Percentiles rank a stretch among this genome's conserved stretches.
Conservation (phyloP, 2,113 vertebrate species). For the Callorhinus ursinus region DNA sequence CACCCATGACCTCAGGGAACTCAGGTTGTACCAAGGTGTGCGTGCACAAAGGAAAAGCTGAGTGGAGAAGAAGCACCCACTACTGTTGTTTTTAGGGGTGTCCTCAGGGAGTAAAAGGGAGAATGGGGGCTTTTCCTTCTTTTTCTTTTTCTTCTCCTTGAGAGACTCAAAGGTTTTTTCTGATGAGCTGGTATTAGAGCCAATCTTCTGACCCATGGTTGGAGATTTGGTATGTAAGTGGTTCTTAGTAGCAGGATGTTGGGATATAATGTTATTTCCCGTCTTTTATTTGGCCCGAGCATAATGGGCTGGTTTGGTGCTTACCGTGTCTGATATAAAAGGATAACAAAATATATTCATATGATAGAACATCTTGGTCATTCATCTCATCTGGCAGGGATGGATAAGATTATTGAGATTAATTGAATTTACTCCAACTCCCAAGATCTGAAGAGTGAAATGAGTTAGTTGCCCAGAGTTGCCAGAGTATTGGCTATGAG, state of each 20-base stretch:
- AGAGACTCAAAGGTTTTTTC: not conserved
- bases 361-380: not conserved
- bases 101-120: not conserved
- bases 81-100: not conserved
- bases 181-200: not conserved
- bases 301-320: not conserved
- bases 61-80: accelerated
- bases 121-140: not conserved
- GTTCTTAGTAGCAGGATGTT: not conserved
- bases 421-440: not conserved
- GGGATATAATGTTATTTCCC: not conserved
- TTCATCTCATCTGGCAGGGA: not conserved
- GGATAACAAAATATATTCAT: not conserved
- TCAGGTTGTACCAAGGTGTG: accelerated
- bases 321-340: not conserved
- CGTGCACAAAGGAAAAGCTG: not conserved
- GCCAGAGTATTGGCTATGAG: not conserved
- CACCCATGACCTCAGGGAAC: too few relatives aligned
- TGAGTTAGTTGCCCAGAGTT: not conserved
- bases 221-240: not conserved
- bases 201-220: not conserved
- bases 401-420: not conserved
- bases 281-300: not conserved
- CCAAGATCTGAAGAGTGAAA: not conserved
- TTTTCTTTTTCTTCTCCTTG: too few relatives aligned